phyloP scores from a whole-genome alignment of 2,113 vertebrate species.

The Erinaceus europaeus region DNA sequence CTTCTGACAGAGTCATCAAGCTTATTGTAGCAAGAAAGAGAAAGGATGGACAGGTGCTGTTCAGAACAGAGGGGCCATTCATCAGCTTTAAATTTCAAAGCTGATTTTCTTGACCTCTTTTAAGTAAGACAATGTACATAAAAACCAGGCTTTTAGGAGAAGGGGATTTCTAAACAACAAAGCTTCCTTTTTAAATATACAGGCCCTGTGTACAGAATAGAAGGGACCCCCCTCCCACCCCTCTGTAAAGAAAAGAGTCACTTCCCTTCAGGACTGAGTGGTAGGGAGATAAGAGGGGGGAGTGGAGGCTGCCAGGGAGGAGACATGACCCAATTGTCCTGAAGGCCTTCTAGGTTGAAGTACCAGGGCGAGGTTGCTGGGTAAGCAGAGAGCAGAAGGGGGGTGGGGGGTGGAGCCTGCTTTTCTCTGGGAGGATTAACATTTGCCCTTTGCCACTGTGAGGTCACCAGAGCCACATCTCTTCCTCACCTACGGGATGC shows the following conservation, averaged over 20 bases:
- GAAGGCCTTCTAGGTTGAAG: neutral
- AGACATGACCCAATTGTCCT: neutral
- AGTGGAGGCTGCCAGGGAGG: neutral
- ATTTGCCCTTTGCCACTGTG: neutral
- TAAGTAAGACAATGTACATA: constrained; percentile 24
- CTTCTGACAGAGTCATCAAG: constrained; percentile 39
- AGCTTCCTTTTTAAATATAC: constrained; percentile 31
- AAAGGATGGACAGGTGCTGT: constrained; percentile 28
- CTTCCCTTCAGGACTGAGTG: neutral
- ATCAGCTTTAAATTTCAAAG: constrained; percentile 49
- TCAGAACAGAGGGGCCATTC: constrained; percentile 6
- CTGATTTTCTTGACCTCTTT: constrained; percentile 54
- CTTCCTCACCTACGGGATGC: neutral
- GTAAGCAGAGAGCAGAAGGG: neutral
- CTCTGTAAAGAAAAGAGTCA: neutral
- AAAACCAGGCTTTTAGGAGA: constrained; percentile 24
- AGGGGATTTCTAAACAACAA: constrained; percentile 48
- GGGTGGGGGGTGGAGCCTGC: neutral
- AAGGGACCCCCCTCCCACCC: neutral
- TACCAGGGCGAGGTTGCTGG: neutral
- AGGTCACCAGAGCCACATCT: neutral
- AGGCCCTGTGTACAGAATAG: neutral
- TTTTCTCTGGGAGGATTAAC: constrained; percentile 33
- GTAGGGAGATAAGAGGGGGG: neutral
- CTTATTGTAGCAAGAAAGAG: constrained; percentile 41